Evolutionary conservation across 2,113 vertebrate genomes (phyloP), one percentile per base, ranked within the genome.

Genomic region (Felis catus): DNA sequence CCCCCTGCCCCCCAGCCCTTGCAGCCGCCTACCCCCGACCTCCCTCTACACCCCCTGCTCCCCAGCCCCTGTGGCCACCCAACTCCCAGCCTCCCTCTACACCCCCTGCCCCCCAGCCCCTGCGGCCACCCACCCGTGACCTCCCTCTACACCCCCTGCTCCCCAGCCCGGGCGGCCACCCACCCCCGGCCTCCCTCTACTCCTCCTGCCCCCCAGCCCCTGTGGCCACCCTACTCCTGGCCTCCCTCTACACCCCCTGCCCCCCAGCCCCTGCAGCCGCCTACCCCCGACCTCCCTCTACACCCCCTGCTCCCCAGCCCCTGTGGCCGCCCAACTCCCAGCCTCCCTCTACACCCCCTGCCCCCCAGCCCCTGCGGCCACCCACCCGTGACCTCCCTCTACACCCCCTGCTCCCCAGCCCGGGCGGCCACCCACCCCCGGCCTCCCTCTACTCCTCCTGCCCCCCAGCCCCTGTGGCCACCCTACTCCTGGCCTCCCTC

Each of bases 381-480:
- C 23, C 19, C 6, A 41, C 19, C 11, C n/a, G n/a, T n/a, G n/a
- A n/a, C n/a, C n/a, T n/a, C 21, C 61, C 74, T 25, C 66, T 13
- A 4, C 2, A 36, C 5, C 31, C 12, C 16, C 12, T 2, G 10
- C 25, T 4, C 23, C 19, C 18, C 27, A 0, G 21, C 29, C 31
- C 31, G 31, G 31, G 25, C 4, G 12, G n/a, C 61, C 36, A 25
- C 23, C 19, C 6, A 41, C 19, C 11, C n/a, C n/a, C n/a, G n/a
- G n/a, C n/a, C n/a, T n/a, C 21, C 61, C 74, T 25, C 66, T 13
- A 4, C 2, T 31, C 5, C 31, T 9, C 16, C 12, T 2, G 10
- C 25, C 5, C 23, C 19, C 18, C 27, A 0, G 21, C 29, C 31
- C 31, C n/a, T n/a, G 25, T n/a, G n/a, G n/a, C n/a, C n/a, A n/a